Base-by-base conservation (phyloP, 2,797 vertebrate species). In the Hozukius guyotensis region DNA sequence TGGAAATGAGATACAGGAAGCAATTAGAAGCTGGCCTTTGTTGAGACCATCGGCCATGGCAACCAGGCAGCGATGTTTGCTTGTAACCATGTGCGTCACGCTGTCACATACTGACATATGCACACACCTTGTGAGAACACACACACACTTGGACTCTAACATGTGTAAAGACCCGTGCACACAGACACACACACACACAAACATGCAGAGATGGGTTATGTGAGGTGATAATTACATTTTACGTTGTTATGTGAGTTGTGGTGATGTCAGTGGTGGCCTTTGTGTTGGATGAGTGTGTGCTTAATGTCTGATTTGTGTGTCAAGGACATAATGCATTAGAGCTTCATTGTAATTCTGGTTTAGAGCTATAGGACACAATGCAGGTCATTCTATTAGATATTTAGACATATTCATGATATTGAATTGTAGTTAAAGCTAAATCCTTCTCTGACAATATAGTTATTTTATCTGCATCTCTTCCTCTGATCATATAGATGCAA, bases 1-100 rank as follows among this genome's bases (percentile, higher is more conserved):
- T 69, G 60, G 81, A 81, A 36, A 88, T 57, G 71, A 85, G 83
- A 85, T 57, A 71, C 57, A 88, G 87, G 84, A 83, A 88, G 86
- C 77, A 65, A 65, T 76, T 83, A 53, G 78, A 74, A 77, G 83
- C 57, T 24, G 2, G 4, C 36, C 64, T 86, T 86, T 87, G 86
- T 85, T 81, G 64, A 78, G 82, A 69, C 75, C 0, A 2, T 64
- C 14, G n/a, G 65, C 82, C 87, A 72, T 89, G 78, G 90, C 82
- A 91, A 93, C 93, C 72, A 67, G 69, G 27, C 72, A 22, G 77
- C n/a, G 2, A 53, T 75, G 78, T 79, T 81, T 65, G 75, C 72
- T 68, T 5, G 42, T 72, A 72, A 66, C 83, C 31, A 29, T 55
- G 75, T 49, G 72, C 72, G 75, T 90, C 86, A 89, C 59, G 8